These are phyloP conservation scores for Phalera bucephala DNA, from an alignment of 2,888 invertebrate genomes.

Conservation along the genomic window DNA sequence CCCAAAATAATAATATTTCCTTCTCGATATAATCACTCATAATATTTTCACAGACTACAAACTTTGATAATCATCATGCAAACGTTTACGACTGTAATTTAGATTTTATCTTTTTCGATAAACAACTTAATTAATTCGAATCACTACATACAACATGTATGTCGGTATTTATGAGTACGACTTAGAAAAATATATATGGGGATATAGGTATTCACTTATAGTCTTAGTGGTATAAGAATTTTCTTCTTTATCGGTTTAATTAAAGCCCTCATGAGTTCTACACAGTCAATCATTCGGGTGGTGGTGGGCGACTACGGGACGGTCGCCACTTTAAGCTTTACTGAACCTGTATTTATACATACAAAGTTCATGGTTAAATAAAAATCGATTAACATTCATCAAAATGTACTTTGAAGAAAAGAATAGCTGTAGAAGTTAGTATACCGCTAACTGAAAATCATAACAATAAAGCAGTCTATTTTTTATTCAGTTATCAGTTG, in stretches of 20 bases:
- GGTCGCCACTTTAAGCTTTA: constrained; percentile 42
- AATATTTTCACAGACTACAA: constrained; percentile 12
- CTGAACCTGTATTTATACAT: constrained; percentile 30
- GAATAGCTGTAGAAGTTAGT: neutral
- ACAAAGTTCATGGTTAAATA: constrained; percentile 69
- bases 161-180: no score
- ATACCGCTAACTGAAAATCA: neutral
- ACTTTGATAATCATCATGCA: constrained; percentile 22
- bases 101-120: constrained; percentile 15
- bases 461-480: no score
- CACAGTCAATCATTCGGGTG: constrained; percentile 41
- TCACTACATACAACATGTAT: no score
- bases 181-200: no score
- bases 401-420: constrained; percentile 5
- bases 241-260: constrained; percentile 3
- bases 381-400: constrained; percentile 65
- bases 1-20: constrained; percentile 73
- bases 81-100: constrained; percentile 21
- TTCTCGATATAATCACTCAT: constrained; percentile 62
- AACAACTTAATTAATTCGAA: constrained; percentile 6
- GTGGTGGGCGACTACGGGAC: constrained; percentile 46
- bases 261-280: constrained; percentile 19
- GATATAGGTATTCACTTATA: no score
- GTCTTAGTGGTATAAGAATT: neutral
- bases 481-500: no score